Percentiles rank a stretch among this genome's conserved stretches.
These are phyloP conservation scores for Cataglyphis rosenhaueri DNA, from an alignment of 2,888 invertebrate genomes.

Conservation along the genomic window DNA sequence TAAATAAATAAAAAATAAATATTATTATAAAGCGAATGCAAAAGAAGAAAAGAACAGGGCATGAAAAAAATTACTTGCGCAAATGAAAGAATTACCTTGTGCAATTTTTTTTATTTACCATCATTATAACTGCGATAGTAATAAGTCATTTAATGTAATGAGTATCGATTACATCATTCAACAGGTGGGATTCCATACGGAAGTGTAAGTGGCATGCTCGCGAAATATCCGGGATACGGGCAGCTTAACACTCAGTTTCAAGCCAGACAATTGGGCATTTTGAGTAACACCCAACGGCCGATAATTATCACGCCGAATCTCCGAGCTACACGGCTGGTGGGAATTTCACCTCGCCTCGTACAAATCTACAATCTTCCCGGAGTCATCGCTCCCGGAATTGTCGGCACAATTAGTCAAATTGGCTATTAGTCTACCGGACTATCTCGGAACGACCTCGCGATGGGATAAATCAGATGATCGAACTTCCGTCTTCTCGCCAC, in stretches of 20 bases:
- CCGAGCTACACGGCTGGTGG: conserved; percentile 68
- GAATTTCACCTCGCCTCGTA: conserved; percentile 70
- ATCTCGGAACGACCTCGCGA: neutral
- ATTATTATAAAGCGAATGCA: neutral
- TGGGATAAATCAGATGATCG: neutral
- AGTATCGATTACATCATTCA: conserved; percentile 29
- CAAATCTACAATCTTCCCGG: conserved; percentile 79
- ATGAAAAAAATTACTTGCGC: neutral
- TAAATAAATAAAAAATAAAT: neutral
- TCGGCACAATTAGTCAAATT: conserved; percentile 76
- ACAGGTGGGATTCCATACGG: conserved; percentile 89
- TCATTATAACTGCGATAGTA: neutral
- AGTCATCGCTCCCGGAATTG: conserved; percentile 77
- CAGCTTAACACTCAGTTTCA: conserved; percentile 34
- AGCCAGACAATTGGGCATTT: conserved; percentile 57
- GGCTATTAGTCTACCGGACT: conserved; percentile 66
- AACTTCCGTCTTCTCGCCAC: neutral
- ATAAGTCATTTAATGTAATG: neutral
- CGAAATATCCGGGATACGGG: conserved; percentile 83
- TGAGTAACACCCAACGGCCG: conserved; percentile 52
- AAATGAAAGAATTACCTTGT: neutral
- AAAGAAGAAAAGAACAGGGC: neutral
- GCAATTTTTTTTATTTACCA: neutral
- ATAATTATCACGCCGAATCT: conserved; percentile 75
- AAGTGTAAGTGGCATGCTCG: conserved; percentile 88